These are phyloP conservation scores for Tautogolabrus adspersus DNA, from an alignment of 2,113 vertebrate species.

Conservation along the genomic window DNA sequence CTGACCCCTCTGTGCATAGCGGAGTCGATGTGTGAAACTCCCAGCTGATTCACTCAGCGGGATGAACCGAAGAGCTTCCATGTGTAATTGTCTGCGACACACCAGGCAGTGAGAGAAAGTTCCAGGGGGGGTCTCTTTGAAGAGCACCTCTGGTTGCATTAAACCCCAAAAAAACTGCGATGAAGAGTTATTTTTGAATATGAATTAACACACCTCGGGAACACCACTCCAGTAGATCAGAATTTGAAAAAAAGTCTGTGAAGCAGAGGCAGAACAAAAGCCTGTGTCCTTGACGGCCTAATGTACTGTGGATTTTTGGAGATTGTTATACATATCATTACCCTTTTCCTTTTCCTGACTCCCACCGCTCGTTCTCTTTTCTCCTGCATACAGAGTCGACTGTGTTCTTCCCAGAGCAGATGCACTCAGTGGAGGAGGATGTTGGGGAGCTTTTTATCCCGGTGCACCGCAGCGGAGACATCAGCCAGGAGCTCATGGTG, in stretches of 20 bases:
- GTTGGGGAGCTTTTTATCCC: slow-evolving; percentile 92
- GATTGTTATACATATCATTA: slow-evolving; percentile 56
- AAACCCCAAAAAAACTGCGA: slow-evolving; percentile 29
- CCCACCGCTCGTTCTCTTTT: slow-evolving; percentile 15
- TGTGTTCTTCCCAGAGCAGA: slow-evolving; percentile 91
- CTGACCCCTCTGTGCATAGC: slow-evolving; percentile 44
- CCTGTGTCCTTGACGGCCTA: slow-evolving; percentile 31
- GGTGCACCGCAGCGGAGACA: slow-evolving; percentile 91
- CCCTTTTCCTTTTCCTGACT: slow-evolving; percentile 21
- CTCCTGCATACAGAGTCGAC: slow-evolving; percentile 87
- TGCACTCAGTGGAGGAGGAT: slow-evolving; percentile 89
- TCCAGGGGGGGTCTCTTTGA: slow-evolving; percentile 64
- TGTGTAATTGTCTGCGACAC: slow-evolving; percentile 56
- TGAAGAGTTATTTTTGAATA: slow-evolving; percentile 60
- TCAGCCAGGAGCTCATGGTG: slow-evolving; percentile 93
- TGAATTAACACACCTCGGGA: slow-evolving; percentile 61
- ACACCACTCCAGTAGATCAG: slow-evolving; percentile 53
- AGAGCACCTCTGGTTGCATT: slow-evolving; percentile 63
- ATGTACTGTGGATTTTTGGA: slow-evolving; percentile 57
- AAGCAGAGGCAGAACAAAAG: slow-evolving; percentile 59
- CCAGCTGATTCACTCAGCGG: slow-evolving; percentile 44
- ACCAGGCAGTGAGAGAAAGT: slow-evolving; percentile 37
- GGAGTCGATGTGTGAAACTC: slow-evolving; percentile 37
- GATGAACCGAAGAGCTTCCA: slow-evolving; percentile 35
- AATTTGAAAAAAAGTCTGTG: slow-evolving; percentile 29